Base-by-base conservation (phyloP, 2,888 invertebrate species). In the Cynaeus angustus region DNA sequence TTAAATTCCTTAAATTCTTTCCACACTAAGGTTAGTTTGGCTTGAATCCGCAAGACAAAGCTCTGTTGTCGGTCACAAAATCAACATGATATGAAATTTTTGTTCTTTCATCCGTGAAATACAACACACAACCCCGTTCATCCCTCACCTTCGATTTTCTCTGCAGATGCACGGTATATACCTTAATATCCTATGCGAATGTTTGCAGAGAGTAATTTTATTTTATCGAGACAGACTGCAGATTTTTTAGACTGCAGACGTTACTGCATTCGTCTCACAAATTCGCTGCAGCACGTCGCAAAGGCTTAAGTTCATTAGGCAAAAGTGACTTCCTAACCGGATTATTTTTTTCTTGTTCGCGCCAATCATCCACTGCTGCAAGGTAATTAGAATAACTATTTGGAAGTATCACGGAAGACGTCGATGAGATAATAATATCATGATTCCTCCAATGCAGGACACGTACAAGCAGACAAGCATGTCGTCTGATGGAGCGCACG, bases 31-130 rank as follows among this genome's bases (percentile, higher is more conserved):
- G 72, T 71, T 70, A 73, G 59, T 75, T 76, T 75, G 53, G 73
- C 71, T 73, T 55, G 74, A 68, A 70, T 50, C 72, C 72, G 38
- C 74, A 77, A 77, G 77, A 78, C 76, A 78, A 79, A 78, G 79
- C 72, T 37, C 46, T 28, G 72, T 68, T 73, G 74, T 75, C 76
- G 78, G 78, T 79, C 78, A 77, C 78, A 80, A 80, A 82, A 82
- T 82, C 82, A 82, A 81, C 83, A 80, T 80, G 80, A 82, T 83
- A 83, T 83, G 83, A 83, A 82, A 83, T 82, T 83, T 83, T 83
- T 82, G 82, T 76, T 77, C 81, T 74, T 72, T 77, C 80, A 80
- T 70, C 77, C 80, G 80, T 79, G 78, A 81, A 81, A 81, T 79
- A 77, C 80, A 80, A 80, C 78, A 77, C 77, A 78, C 58, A 68